phyloP scores from a whole-genome alignment of 2,113 vertebrate genomes.

The Alligator sinensis region DNA sequence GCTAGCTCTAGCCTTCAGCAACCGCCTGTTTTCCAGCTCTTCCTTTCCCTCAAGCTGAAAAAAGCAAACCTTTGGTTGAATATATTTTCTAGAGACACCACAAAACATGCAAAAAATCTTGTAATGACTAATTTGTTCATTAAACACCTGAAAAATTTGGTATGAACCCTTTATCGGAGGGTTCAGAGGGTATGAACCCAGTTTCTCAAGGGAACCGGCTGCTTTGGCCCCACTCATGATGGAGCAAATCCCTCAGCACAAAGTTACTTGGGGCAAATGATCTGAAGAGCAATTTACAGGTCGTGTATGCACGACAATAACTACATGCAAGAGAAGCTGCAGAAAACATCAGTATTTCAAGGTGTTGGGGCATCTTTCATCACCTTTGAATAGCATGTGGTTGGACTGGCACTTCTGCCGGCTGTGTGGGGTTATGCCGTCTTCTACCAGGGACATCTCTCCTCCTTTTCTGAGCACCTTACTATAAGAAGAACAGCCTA shows the following conservation, averaged over 20 bases:
- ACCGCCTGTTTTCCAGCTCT: background rate
- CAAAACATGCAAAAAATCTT: no score
- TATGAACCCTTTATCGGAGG: no score
- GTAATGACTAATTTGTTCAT: background rate
- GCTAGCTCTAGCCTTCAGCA: no score
- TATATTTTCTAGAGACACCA: no score
- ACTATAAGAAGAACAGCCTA: background rate
- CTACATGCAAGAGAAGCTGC: background rate
- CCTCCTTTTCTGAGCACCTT: background rate
- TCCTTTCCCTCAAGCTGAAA: background rate
- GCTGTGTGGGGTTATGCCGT: rapidly evolving
- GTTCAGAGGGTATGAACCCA: background rate
- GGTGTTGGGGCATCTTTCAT: background rate
- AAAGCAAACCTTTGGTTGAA: background rate
- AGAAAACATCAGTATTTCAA: rapidly evolving
- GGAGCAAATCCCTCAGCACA: background rate
- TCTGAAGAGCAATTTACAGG: background rate
- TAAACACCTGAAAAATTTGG: background rate
- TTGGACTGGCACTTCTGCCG: rapidly evolving
- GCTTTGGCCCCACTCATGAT: background rate
- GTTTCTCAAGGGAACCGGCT: background rate
- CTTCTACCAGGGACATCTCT: background rate
- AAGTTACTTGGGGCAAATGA: background rate
- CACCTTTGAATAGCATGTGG: background rate
- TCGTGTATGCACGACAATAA: background rate